Evolutionary conservation across 1,140 invertebrate genomes (phyloP), one percentile per base, ranked within the genome.

Genomic region (Apocrypta bakeri): DNA sequence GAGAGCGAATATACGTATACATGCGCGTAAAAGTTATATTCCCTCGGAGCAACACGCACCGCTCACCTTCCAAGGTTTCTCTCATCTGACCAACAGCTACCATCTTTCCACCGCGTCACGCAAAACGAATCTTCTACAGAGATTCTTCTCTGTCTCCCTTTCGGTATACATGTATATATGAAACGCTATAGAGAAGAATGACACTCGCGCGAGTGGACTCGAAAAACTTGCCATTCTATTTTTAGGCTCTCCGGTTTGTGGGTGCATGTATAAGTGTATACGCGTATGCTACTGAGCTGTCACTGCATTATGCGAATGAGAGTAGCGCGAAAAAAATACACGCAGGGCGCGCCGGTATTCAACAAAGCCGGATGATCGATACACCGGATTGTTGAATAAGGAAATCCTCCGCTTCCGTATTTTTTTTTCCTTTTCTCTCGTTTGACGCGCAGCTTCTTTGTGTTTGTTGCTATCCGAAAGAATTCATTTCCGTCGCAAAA

Each of bases 181-280:
- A 48, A 21, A 48, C 42, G 21, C 42, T 14, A 42, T 1, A 42
- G 11, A 48, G 17, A 17, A 56, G 33, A 37, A 37, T 9, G 33
- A 56, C 14, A 56, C 24, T 24, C 64, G 24, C 24, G 12, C 24
- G 64, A 66, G 64, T 66, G 64, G 27, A 66, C 64, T 29, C 64
- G 64, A 66, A 29, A 66, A 66, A 66, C 24, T 66, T 25, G 48
- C 48, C 48, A 21, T 21, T 66, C 24, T 27, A 66, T 66, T 66
- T 66, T 66, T 66, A 66, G 27, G 64, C 24, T 37, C 33, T 66
- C 64, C 64, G 64, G 64, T 66, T 24, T 66, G 64, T 14, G 63
- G 63, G 63, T 66, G 27, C n/a, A 63, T 66, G 25, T 17, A 66
- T 66, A 7, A 9, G 3, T 37, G 9, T 37, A 56, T n/a, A 17